Percentiles rank a stretch among this genome's conserved stretches.
These are phyloP conservation scores for Strix uralensis DNA, from an alignment of 2,113 vertebrate genomes.

Conservation along the genomic window DNA sequence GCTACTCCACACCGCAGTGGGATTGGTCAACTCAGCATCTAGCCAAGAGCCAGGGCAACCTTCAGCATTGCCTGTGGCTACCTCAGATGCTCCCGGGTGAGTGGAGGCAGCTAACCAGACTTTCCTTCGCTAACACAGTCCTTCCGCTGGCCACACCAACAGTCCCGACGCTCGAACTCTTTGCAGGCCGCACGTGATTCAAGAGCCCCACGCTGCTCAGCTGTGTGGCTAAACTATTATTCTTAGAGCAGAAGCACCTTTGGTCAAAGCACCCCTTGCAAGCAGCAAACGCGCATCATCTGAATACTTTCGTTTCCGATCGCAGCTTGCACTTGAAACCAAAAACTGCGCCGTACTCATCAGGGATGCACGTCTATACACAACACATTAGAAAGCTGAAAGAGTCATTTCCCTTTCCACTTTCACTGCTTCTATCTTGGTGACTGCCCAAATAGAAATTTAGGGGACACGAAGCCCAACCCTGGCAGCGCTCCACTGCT, in stretches of 20 bases:
- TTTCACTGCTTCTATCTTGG: not conserved
- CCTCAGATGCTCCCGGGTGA: rapidly evolving
- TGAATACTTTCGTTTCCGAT: not conserved
- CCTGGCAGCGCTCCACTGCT: rapidly evolving
- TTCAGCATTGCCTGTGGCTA: rapidly evolving
- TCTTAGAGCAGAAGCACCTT: not conserved
- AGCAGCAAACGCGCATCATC: not conserved
- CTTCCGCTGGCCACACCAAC: not conserved
- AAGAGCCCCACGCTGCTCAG: rapidly evolving
- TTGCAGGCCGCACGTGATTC: rapidly evolving
- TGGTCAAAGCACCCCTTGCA: not conserved
- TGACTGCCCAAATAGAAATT: not conserved
- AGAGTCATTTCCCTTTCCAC: not conserved
- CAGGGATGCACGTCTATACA: rapidly evolving
- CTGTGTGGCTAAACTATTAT: not conserved
- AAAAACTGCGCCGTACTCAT: not conserved
- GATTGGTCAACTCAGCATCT: rapidly evolving
- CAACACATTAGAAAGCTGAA: not conserved
- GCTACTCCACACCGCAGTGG: not conserved
- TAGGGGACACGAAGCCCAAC: not conserved
- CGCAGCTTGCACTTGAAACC: not conserved
- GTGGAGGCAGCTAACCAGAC: not conserved
- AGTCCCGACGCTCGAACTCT: not conserved
- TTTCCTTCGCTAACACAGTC: not conserved
- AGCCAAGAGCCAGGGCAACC: not conserved